A percentile compares a stretch with the other conserved stretches of the same genome.
phyloP scores from a whole-genome alignment of 2,113 vertebrate species.

The Cephalopterus ornatus region DNA sequence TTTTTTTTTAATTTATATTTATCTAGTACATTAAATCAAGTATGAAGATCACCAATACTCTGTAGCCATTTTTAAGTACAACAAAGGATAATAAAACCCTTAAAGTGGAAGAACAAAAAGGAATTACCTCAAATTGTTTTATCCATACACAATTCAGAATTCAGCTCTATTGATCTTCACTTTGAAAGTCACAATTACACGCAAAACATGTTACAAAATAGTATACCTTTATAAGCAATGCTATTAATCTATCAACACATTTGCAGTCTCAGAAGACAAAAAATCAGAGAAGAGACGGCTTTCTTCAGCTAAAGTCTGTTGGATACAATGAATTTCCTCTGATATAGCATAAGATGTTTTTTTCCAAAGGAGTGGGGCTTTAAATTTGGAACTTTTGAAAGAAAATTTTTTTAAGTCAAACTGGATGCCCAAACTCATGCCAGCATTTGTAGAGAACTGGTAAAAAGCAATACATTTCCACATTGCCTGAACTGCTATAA shows the following conservation, averaged over 20 bases:
- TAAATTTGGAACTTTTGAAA: neutral
- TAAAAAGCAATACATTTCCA: neutral
- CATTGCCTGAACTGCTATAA: neutral
- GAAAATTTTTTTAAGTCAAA: neutral
- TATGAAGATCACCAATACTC: neutral
- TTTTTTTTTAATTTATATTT: neutral
- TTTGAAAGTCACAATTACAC: neutral
- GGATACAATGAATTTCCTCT: neutral
- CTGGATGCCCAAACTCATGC: neutral
- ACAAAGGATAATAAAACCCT: neutral
- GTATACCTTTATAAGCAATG: neutral
- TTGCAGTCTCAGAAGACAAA: neutral
- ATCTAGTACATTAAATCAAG: neutral
- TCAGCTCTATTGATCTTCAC: neutral
- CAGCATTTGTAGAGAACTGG: neutral
- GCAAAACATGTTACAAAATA: neutral
- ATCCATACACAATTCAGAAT: neutral
- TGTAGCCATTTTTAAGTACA: neutral
- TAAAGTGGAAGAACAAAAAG: neutral
- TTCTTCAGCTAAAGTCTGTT: neutral
- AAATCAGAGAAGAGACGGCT: neutral
- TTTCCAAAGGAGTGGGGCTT: neutral
- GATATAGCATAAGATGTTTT: accelerated
- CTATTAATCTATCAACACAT: neutral
- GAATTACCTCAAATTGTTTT: neutral